Evolutionary conservation across 2,888 invertebrate species (phyloP).

Genomic region (Gastracanthus pulcherrimus): DNA sequence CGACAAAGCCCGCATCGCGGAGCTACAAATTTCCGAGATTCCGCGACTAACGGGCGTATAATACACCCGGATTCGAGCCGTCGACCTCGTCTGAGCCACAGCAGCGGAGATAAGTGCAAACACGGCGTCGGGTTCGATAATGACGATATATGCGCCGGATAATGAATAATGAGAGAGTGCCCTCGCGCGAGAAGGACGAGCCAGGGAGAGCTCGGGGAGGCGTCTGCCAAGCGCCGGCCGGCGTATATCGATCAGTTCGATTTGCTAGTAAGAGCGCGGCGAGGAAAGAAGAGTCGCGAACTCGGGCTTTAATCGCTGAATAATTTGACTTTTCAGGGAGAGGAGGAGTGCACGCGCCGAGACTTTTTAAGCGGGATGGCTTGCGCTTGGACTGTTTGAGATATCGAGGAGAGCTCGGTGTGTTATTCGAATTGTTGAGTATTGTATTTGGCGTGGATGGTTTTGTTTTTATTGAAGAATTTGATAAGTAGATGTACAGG

Average conservation of each 20-base stretch:
- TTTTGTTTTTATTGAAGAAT: too few relatives aligned
- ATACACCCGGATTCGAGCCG: slow-evolving; percentile 2
- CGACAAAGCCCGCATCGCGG: neutral
- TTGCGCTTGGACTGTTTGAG: too few relatives aligned
- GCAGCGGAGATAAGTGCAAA: slow-evolving; percentile 25
- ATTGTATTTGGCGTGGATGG: too few relatives aligned
- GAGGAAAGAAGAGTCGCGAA: too few relatives aligned
- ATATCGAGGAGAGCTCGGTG: too few relatives aligned
- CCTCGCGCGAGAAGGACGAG: slow-evolving; percentile 9
- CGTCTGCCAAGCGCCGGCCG: too few relatives aligned
- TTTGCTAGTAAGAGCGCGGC: neutral
- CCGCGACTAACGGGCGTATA: neutral
- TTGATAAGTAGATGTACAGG: too few relatives aligned
- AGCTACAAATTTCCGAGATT: neutral
- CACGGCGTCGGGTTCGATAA: slow-evolving; percentile 11
- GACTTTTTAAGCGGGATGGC: too few relatives aligned
- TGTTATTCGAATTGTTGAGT: too few relatives aligned
- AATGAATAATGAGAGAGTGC: slow-evolving; percentile 41
- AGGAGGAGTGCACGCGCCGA: too few relatives aligned
- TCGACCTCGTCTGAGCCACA: too few relatives aligned
- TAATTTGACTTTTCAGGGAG: slow-evolving; percentile 4
- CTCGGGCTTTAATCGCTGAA: slow-evolving; percentile 18
- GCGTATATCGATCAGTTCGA: slow-evolving; percentile 39
- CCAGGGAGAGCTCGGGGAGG: too few relatives aligned
- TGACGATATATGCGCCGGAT: slow-evolving; percentile 31